Conservation (phyloP, 2,797 vertebrate genomes). For the Sciurus carolinensis region DNA sequence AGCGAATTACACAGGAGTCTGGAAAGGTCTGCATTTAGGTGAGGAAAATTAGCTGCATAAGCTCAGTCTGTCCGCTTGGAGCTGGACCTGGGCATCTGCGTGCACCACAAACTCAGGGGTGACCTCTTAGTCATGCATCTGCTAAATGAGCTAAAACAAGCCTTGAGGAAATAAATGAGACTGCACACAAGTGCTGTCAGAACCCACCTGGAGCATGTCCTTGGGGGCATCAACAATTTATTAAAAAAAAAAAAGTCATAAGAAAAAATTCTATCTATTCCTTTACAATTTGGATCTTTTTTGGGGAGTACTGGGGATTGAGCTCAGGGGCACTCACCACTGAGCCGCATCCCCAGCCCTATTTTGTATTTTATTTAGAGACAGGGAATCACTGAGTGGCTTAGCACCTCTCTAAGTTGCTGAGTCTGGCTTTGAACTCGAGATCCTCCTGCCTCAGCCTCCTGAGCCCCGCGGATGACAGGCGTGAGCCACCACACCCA, state of each 20-base stretch:
- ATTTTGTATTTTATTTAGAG: too few species aligned
- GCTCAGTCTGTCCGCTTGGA: background rate
- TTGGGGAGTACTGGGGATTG: too few species aligned
- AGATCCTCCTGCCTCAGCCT: too few species aligned
- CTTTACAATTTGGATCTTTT: background rate
- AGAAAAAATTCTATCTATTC: background rate
- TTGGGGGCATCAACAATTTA: background rate
- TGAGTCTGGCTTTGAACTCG: too few species aligned
- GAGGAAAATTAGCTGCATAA: background rate
- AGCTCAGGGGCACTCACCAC: too few species aligned
- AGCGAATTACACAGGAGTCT: background rate
- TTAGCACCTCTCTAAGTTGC: too few species aligned
- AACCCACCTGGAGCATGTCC: background rate
- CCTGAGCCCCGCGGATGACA: too few species aligned
- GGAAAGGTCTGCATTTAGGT: background rate
- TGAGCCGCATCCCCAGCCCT: too few species aligned
- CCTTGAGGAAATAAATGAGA: background rate
- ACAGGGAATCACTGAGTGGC: too few species aligned
- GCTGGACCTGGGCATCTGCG: background rate
- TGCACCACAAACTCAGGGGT: background rate
- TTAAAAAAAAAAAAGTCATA: background rate
- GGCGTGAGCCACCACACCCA: fast-evolving
- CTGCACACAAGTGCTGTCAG: background rate
- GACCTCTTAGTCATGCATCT: background rate
- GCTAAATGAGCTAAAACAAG: background rate